Evolutionary conservation across 1,140 invertebrate species (phyloP), one percentile per base, ranked within the genome.

Genomic region (Drosophila pruinosa): DNA sequence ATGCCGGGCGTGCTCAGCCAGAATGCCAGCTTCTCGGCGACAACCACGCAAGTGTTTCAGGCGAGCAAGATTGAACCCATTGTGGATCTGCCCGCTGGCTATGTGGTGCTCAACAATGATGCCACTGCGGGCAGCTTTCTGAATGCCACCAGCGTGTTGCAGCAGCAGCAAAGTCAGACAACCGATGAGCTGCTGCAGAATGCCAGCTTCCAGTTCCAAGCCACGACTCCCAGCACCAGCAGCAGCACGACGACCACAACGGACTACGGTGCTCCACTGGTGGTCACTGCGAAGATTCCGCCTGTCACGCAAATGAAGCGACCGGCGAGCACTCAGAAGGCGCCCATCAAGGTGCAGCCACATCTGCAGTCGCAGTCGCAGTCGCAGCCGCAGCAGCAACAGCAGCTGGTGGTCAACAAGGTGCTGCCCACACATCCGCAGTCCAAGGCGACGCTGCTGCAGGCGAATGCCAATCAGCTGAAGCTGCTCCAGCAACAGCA

Each of bases 21-120:
- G 74, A 95, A 95, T 77, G 96, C 95, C 75, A 96, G 95, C 89
- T 96, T 96, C 89, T 95, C 94, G 22, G 95, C 95, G 38, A 96
- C 95, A 0, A 95, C 96, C 3, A 96, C 96, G 0, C 96, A 96
- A 92, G 90, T 91, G 6, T 90, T 88, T 45, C 95, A 96, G 92
- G 95, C 95, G 0, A 95, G 95, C 64, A 96, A 96, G 91, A 94
- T 96, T 90, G 95, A 96, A 82, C 95, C 95, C 0, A 94, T 96
- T 58, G 93, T 96, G 1, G 95, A 96, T 89, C 93, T 95, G 19
- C 94, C 94, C 31, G 93, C 94, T 14, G 93, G 94, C 61, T 95
- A 95, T 91, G 94, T 96, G 22, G 93, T 96, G 7, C 93, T 96
- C 1, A 96, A 95, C 59, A 93, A 93, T 80, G 91, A 26, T 28